Conservation (phyloP, 37 sponge, comb jelly and placozoan species). For the Ianthella basta region DNA sequence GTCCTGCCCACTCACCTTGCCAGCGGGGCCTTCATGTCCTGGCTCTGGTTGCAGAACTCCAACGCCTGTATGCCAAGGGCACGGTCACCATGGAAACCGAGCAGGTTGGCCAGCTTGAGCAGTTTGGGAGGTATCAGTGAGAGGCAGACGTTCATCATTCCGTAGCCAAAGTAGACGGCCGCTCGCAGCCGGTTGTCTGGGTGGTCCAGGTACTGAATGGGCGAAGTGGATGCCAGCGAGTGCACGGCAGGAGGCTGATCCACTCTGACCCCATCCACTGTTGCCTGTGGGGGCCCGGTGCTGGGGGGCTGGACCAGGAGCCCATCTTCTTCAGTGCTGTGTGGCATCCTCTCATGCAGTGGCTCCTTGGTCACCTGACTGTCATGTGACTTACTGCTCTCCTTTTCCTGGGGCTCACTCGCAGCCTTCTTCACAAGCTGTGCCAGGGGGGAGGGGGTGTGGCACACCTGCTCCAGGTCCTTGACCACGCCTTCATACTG, state of each 20-base stretch:
- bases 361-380: background rate
- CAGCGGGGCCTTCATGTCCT: constrained; percentile 90
- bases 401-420: no score
- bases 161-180: constrained; percentile 89
- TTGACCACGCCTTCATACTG: constrained; percentile 71
- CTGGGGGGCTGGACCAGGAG: background rate
- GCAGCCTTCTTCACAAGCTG: background rate
- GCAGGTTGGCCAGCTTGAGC: constrained; percentile 89
- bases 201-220: constrained; percentile 21
- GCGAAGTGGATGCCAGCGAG: background rate
- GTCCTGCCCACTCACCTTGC: background rate
- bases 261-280: background rate
- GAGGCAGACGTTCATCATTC: constrained; percentile 87
- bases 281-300: no score
- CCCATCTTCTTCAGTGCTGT: background rate
- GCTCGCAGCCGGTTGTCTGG: constrained; percentile 56
- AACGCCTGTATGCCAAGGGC: constrained; percentile 82
- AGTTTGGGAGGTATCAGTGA: constrained; percentile 96
- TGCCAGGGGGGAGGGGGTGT: constrained; percentile 59
- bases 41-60: constrained; percentile 68
- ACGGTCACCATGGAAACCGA: constrained; percentile 93
- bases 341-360: background rate
- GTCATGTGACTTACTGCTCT: background rate
- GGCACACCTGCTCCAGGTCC: constrained; percentile 73
- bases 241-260: background rate